Conservation (phyloP, 2,113 vertebrate genomes). For the Nerophis lumbriciformis region DNA sequence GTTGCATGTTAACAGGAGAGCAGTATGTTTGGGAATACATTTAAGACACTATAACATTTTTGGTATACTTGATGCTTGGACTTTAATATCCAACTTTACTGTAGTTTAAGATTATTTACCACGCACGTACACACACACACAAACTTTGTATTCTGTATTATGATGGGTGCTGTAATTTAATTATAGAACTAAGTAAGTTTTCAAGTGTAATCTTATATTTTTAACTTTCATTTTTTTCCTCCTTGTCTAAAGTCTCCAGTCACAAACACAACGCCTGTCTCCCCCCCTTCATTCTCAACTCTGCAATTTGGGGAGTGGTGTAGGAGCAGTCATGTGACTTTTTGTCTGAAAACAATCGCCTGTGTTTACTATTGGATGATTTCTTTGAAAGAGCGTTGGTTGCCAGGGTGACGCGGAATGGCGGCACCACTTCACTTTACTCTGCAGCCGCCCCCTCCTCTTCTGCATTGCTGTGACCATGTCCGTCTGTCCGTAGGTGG, state of each 20-base stretch:
- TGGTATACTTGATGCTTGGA: too few relatives aligned
- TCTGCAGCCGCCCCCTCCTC: conserved; percentile 45
- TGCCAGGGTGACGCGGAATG: conserved; percentile 72
- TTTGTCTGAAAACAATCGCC: conserved; percentile 72
- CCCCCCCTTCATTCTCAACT: conserved; percentile 19
- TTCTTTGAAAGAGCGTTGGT: conserved; percentile 76
- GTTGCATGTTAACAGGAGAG: too few relatives aligned
- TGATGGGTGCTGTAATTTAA: not conserved
- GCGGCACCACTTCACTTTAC: conserved; percentile 71
- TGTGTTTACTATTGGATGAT: conserved; percentile 70
- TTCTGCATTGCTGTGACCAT: conserved; percentile 31
- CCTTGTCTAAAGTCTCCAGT: conserved; percentile 9
- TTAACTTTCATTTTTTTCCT: not conserved
- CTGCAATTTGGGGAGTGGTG: conserved; percentile 53
- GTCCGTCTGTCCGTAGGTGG: conserved; percentile 34
- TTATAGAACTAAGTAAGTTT: not conserved
- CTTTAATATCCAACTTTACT: too few relatives aligned
- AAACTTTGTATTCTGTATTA: not conserved
- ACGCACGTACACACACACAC: too few relatives aligned
- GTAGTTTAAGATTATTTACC: too few relatives aligned
- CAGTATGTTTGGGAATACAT: too few relatives aligned
- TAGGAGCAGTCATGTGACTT: conserved; percentile 72
- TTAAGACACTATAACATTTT: too few relatives aligned
- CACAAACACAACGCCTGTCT: conserved; percentile 17
- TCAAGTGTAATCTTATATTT: not conserved